These are phyloP conservation scores for Odontesthes bonariensis DNA, from an alignment of 2,113 vertebrate genomes.

Conservation along the genomic window DNA sequence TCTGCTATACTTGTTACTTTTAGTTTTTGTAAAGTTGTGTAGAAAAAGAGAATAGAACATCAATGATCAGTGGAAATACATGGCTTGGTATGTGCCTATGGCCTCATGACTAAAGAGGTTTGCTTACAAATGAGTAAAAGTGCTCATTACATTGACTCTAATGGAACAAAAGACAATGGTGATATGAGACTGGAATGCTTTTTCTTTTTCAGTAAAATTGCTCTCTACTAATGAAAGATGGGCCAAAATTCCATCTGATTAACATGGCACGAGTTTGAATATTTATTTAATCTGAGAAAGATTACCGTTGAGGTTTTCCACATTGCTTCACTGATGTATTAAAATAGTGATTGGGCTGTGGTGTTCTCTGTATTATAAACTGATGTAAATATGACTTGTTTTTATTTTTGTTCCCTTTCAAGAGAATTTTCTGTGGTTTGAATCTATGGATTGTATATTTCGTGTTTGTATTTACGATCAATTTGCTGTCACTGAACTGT, in stretches of 20 bases:
- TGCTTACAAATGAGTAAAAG: background rate
- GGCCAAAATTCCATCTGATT: background rate
- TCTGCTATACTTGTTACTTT: background rate
- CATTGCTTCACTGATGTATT: conserved; percentile 25
- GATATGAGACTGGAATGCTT: background rate
- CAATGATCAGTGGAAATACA: background rate
- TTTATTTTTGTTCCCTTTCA: conserved; percentile 33
- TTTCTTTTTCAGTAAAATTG: background rate
- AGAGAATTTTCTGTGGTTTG: conserved; percentile 52
- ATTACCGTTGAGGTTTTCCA: background rate
- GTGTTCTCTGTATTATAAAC: conserved; percentile 37
- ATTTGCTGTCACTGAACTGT: background rate
- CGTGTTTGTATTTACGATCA: conserved; percentile 13
- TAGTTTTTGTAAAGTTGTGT: background rate
- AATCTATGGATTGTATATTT: conserved; percentile 30
- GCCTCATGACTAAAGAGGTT: background rate
- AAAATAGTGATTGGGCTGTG: conserved; percentile 19
- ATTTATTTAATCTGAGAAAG: too few species aligned
- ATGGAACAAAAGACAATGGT: background rate
- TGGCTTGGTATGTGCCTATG: background rate
- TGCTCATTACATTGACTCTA: background rate
- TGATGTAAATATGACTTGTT: conserved; percentile 58
- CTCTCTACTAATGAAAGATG: background rate
- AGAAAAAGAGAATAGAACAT: background rate
- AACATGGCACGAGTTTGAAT: background rate